These are phyloP conservation scores for Actinopyga echinites DNA, from an alignment of 53 echinoderm and acorn worm genomes.

Conservation along the genomic window DNA sequence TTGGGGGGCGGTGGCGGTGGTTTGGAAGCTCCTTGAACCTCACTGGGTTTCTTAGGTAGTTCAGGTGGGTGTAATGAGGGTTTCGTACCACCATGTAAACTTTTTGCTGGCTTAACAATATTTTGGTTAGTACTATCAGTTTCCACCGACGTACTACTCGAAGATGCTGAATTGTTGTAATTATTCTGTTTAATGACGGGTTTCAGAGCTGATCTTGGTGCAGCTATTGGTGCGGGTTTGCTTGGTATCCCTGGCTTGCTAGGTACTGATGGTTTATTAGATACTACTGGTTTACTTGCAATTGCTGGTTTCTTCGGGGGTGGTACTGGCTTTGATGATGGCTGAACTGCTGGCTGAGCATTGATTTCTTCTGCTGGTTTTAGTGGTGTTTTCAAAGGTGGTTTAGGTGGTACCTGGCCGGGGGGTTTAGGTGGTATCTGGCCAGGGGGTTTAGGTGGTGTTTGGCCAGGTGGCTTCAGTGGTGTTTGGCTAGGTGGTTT, in stretches of 20 bases:
- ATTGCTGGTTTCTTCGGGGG: slow-evolving; percentile 52
- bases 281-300: slow-evolving; percentile 37
- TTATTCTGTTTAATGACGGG: slow-evolving; percentile 4
- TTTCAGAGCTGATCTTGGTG: slow-evolving; percentile 7
- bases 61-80: background rate
- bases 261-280: slow-evolving; percentile 51
- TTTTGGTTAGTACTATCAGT: background rate
- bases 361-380: background rate
- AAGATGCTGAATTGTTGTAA: slow-evolving; percentile 11
- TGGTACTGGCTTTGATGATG: slow-evolving; percentile 48
- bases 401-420: slow-evolving; percentile 5
- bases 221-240: background rate
- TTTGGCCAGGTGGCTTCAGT: background rate
- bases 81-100: background rate
- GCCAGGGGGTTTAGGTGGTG: slow-evolving; percentile 1
- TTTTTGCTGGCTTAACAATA: background rate
- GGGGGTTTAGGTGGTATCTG: slow-evolving; percentile 17
- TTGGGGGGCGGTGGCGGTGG: background rate
- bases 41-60: background rate
- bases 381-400: background rate
- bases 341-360: background rate
- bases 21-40: background rate
- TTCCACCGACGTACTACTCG: background rate
- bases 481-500: background rate
- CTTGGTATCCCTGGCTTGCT: slow-evolving; percentile 12